These are phyloP conservation scores for Pollenia angustigena DNA, from an alignment of 2,888 invertebrate genomes.

Conservation along the genomic window DNA sequence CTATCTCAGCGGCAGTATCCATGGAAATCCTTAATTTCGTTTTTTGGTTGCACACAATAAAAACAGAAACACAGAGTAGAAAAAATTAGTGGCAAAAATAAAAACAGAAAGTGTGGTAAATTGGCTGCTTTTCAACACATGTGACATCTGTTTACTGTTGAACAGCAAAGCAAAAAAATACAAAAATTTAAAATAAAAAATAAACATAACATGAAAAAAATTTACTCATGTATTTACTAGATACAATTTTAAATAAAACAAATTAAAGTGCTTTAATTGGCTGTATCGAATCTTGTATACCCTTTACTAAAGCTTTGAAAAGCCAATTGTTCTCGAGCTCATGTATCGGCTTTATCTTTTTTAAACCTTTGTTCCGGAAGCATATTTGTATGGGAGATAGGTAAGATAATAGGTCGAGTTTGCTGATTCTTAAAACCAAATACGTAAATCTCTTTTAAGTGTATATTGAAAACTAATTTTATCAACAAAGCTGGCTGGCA, in stretches of 20 bases:
- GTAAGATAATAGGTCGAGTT: too few relatives aligned
- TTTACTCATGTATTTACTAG: conserved; percentile 30
- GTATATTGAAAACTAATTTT: too few relatives aligned
- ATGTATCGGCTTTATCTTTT: too few relatives aligned
- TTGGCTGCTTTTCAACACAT: conserved; percentile 83
- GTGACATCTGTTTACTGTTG: conserved; percentile 80
- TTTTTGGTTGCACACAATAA: conserved; percentile 18
- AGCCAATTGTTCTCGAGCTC: too few relatives aligned
- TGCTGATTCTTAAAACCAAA: too few relatives aligned
- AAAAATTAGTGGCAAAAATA: conserved; percentile 39
- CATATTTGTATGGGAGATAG: too few relatives aligned
- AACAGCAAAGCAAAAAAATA: conserved; percentile 7
- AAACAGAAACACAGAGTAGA: conserved; percentile 2
- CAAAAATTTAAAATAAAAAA: background rate
- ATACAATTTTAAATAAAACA: conserved; percentile 37
- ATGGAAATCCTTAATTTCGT: conserved; percentile 45
- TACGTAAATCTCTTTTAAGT: too few relatives aligned
- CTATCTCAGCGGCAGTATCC: conserved; percentile 36
- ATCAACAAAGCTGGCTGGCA: too few relatives aligned
- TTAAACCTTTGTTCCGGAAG: too few relatives aligned
- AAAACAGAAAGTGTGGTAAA: conserved; percentile 76
- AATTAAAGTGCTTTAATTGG: too few relatives aligned
- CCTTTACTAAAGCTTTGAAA: too few relatives aligned
- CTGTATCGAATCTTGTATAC: too few relatives aligned
- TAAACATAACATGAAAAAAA: conserved; percentile 12